A percentile compares a stretch with the other conserved stretches of the same genome.
Conservation (phyloP, 2,113 vertebrate genomes). For the Boulengeromyrus knoepffleri region DNA sequence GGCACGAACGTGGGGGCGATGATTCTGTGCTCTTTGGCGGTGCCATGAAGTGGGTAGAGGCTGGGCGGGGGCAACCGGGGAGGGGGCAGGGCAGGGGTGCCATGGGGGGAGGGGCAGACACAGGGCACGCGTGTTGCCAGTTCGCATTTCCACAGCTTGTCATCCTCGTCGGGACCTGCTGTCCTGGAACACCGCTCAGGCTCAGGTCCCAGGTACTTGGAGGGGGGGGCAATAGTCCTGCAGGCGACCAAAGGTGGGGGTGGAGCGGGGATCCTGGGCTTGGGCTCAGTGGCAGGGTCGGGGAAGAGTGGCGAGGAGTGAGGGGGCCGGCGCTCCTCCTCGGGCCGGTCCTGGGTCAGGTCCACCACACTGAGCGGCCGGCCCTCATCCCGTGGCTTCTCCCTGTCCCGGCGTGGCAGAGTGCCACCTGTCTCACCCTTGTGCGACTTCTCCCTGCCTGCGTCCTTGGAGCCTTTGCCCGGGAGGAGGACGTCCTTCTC, state of each 20-base stretch:
- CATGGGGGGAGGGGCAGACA: constrained; percentile 58
- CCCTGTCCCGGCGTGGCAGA: constrained; percentile 60
- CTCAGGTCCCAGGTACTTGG: constrained; percentile 39
- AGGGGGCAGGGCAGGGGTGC: constrained; percentile 40
- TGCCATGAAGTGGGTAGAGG: constrained; percentile 67
- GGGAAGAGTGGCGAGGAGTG: constrained; percentile 53
- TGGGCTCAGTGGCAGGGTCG: constrained; percentile 58
- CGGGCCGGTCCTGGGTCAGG: constrained; percentile 69
- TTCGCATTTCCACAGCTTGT: constrained; percentile 65
- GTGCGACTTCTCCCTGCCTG: constrained; percentile 55
- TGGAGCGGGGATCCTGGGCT: constrained; percentile 52
- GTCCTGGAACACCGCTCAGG: constrained; percentile 65
- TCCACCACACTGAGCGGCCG: constrained; percentile 68
- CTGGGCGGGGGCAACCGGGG: constrained; percentile 56
- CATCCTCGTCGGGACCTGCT: constrained; percentile 51
- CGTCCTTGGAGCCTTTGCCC: constrained; percentile 70
- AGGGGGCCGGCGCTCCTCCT: constrained; percentile 64
- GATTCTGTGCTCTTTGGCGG: constrained; percentile 78
- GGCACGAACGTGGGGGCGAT: constrained; percentile 92
- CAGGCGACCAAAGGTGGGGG: constrained; percentile 62
- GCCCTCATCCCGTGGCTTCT: constrained; percentile 58
- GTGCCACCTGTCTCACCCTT: constrained; percentile 53
- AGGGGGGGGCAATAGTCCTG: constrained; percentile 33
- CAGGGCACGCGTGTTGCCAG: constrained; percentile 64
- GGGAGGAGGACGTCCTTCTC: constrained; percentile 58